Evolutionary conservation across 2,113 vertebrate species (phyloP).

Genomic region (Pangasianodon hypophthalmus): DNA sequence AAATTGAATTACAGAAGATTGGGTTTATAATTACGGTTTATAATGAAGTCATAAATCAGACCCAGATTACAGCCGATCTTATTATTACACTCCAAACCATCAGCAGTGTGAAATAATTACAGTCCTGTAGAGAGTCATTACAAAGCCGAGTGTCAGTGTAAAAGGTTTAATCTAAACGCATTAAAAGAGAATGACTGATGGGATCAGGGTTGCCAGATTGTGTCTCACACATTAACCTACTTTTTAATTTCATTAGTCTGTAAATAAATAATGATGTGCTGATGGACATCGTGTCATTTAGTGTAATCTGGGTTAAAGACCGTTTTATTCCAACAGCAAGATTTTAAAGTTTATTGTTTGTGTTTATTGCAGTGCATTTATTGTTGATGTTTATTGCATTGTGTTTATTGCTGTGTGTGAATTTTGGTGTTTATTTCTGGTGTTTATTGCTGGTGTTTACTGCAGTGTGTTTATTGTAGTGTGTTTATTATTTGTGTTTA

Average conservation of each 20-base stretch:
- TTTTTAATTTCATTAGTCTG: background rate
- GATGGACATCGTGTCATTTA: background rate
- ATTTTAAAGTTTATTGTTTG: background rate
- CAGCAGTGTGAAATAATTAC: background rate
- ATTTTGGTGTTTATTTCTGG: background rate
- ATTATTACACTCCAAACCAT: slow-evolving; percentile 8
- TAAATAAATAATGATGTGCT: background rate
- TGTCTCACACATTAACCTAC: background rate
- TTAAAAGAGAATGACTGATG: background rate
- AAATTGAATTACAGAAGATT: slow-evolving; percentile 7
- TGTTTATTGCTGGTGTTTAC: background rate
- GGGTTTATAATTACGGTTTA: slow-evolving; percentile 3
- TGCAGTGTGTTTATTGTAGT: background rate
- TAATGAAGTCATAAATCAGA: slow-evolving; percentile 27
- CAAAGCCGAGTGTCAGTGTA: background rate
- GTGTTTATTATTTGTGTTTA: background rate
- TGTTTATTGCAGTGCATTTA: background rate
- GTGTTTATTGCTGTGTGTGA: background rate
- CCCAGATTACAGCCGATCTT: background rate
- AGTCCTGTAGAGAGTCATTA: slow-evolving; percentile 3
- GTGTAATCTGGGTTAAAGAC: background rate
- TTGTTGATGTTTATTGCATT: background rate
- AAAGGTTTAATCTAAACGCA: background rate
- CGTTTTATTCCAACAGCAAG: background rate
- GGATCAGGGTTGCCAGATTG: background rate